Conservation (phyloP, 2,888 invertebrate genomes). For the Epinotia demarniana region DNA sequence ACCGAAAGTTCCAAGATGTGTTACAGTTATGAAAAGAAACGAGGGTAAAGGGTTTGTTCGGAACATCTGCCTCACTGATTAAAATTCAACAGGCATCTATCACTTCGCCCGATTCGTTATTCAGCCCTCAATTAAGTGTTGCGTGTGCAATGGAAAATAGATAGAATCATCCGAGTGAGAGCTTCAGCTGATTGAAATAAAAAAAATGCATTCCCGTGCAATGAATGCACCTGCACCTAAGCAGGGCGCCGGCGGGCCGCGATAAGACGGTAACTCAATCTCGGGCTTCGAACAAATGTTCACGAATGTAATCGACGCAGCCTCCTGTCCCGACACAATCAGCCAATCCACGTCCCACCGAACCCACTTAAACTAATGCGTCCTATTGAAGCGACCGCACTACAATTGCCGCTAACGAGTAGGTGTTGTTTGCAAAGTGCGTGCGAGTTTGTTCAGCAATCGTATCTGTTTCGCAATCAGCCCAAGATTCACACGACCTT, state of each 20-base stretch:
- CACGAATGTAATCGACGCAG: constrained; percentile 65
- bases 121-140: neutral
- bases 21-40: constrained; percentile 29
- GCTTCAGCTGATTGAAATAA: constrained; percentile 12
- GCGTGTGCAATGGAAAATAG: constrained; percentile 10
- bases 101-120: constrained; percentile 1
- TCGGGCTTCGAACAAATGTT: constrained; percentile 53
- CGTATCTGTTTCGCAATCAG: constrained; percentile 46
- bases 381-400: constrained; percentile 66
- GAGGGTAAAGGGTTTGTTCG: constrained; percentile 29
- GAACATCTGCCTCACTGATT: constrained; percentile 31
- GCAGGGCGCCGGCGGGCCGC: constrained; percentile 52
- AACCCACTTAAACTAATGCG: constrained; percentile 72
- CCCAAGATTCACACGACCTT: constrained; percentile 25
- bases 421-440: constrained; percentile 59
- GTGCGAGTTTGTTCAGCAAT: constrained; percentile 49
- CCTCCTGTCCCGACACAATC: constrained; percentile 59
- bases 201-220: constrained; percentile 50
- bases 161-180: constrained; percentile 1
- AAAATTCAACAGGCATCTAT: constrained; percentile 25
- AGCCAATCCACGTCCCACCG: constrained; percentile 62
- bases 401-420: constrained; percentile 62
- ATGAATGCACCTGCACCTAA: constrained; percentile 61
- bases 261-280: constrained; percentile 74
- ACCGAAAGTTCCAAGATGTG: constrained; percentile 32